Evolutionary conservation across 2,797 vertebrate species (phyloP).

Genomic region (Enteromius trimaculatus): DNA sequence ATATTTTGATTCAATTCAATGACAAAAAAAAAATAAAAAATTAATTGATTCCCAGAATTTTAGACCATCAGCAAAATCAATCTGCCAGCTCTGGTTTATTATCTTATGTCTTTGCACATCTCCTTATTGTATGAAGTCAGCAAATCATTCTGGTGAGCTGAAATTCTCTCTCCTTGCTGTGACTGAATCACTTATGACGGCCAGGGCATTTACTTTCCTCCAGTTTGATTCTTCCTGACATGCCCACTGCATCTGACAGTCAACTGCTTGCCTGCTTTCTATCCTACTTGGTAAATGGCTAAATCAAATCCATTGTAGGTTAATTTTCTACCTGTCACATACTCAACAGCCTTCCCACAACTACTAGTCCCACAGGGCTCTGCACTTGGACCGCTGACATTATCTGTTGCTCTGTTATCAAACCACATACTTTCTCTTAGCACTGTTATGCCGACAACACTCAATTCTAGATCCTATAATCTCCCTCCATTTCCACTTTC

Average conservation of each 20-base stretch:
- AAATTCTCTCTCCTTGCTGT: background rate
- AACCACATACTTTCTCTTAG: constrained; percentile 22
- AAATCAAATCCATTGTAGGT: background rate
- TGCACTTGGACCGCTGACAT: background rate
- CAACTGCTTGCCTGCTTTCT: background rate
- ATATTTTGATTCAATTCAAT: background rate
- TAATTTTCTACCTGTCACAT: background rate
- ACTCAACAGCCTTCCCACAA: constrained; percentile 50
- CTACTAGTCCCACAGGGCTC: constrained; percentile 38
- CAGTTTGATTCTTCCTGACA: background rate
- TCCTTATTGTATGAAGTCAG: constrained; percentile 13
- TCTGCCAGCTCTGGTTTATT: background rate
- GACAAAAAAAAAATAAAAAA: background rate
- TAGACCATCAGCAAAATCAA: background rate
- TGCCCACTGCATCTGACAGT: background rate
- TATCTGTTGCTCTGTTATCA: constrained; percentile 36
- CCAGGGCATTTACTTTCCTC: background rate
- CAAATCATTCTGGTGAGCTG: background rate
- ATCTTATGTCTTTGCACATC: background rate
- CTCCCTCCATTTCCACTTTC: constrained; percentile 34
- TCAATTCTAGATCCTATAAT: constrained; percentile 24
- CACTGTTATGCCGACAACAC: constrained; percentile 12
- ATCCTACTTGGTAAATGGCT: background rate
- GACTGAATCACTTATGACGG: background rate
- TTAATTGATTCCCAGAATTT: background rate